Percentiles rank a stretch among this genome's conserved stretches.
phyloP scores from a whole-genome alignment of 2,113 vertebrate species.

The Nibea albiflora region DNA sequence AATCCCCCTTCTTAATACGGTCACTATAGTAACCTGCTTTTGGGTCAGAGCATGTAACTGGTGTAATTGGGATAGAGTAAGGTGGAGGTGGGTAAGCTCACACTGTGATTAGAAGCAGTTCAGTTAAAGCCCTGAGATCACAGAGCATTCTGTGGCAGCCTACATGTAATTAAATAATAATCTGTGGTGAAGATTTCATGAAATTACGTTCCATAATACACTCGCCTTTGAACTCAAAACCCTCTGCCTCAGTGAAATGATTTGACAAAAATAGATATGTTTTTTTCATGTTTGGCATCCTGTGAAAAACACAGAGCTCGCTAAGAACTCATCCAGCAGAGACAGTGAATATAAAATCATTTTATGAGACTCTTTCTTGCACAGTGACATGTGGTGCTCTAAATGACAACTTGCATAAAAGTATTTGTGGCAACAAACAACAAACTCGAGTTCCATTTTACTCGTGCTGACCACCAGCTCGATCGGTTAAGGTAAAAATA shows the following conservation, averaged over 20 bases:
- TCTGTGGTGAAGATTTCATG: background rate
- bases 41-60: slow-evolving; percentile 5
- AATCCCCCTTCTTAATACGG: slow-evolving; percentile 8
- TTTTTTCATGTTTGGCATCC: too few relatives aligned
- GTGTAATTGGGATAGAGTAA: background rate
- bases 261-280: too few relatives aligned
- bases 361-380: too few relatives aligned
- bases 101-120: background rate
- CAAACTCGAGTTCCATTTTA: background rate
- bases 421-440: too few relatives aligned
- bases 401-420: too few relatives aligned
- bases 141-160: background rate
- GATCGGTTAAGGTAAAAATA: background rate
- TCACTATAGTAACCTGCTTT: slow-evolving; percentile 24
- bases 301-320: too few relatives aligned
- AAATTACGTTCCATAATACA: background rate
- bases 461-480: too few relatives aligned
- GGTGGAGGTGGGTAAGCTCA: slow-evolving; percentile 16
- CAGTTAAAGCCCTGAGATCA: background rate
- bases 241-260: too few relatives aligned
- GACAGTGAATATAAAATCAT: too few relatives aligned
- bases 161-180: slow-evolving; percentile 4
- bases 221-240: too few relatives aligned
- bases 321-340: too few relatives aligned
- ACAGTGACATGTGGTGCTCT: too few relatives aligned